Base-by-base conservation (phyloP, 2,888 invertebrate species). In the Hypolimnas misippus region DNA sequence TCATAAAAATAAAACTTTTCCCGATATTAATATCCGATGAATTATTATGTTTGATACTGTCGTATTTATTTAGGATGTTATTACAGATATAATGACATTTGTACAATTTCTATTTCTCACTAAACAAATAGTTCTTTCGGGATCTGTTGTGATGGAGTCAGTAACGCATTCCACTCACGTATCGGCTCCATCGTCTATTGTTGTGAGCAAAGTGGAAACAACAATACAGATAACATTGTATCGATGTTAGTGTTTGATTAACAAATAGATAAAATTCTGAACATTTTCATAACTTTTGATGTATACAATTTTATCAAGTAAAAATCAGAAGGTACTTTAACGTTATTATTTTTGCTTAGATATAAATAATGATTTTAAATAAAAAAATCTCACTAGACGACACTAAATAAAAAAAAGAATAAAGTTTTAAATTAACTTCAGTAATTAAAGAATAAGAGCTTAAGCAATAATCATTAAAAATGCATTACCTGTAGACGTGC, bases 161-260 rank as follows among this genome's bases (percentile, higher is more conserved):
- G 42, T 42, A 42, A 42, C 42, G 8, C 14, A 42, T 42, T 42
- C 42, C 17, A 16, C 42, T 42, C 42, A 42, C 42, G 42, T 42
- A 16, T 42, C 42, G 42, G 8, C 8, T 16, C 42, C 17, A 42
- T 19, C 42, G 42, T 42, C 42, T 42, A 42, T 42, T 42, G 17
- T 17, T n/a, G n/a, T 16, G 42, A 42, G 17, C 42, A 16, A 42
- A 42, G 17, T 42, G 42, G 46, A 25, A 46, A 46, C 46, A 46
- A 46, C 46, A 25, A 21, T 21, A 46, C 3, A 46, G 46, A 46
- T 25, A 46, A 46, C 21, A 25, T 46, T 46, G n/a, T 46, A 46
- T n/a, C 25, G 25, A 49, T 29, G 29, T 16, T 49, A 29, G 10
- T 21, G n/a, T 49, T 25, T 25, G 14, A 29, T 49, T 49, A 49